Evolutionary conservation across 2,797 vertebrate genomes (phyloP).

Genomic region (Anas capensis): DNA sequence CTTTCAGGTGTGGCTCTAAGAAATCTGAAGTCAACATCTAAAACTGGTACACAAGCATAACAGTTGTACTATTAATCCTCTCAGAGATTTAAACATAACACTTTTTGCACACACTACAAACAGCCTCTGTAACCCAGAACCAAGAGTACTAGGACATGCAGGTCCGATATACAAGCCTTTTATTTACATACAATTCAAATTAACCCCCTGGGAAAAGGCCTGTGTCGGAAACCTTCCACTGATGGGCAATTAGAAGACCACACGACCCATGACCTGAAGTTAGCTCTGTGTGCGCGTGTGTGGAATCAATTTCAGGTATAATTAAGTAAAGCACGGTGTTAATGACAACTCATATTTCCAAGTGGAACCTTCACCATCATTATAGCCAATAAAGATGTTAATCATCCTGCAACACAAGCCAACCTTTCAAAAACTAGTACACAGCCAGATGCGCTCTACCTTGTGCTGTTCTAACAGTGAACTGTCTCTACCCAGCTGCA

Average conservation of each 20-base stretch:
- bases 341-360: conserved; percentile 22
- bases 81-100: not conserved
- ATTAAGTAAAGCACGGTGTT: conserved; percentile 48
- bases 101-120: not conserved
- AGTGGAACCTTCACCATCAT: conserved; percentile 62
- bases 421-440: conserved; percentile 34
- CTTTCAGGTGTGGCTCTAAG: not conserved
- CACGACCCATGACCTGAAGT: not conserved
- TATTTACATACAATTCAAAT: conserved; percentile 19
- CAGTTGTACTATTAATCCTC: not conserved
- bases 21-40: not conserved
- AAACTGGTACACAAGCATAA: not conserved
- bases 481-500: not conserved
- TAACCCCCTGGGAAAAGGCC: not conserved
- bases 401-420: conserved; percentile 20
- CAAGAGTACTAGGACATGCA: not conserved
- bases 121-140: not conserved
- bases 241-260: conserved; percentile 45
- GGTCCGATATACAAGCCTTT: not conserved
- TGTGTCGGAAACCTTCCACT: conserved; percentile 22
- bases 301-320: conserved; percentile 36
- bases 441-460: not conserved
- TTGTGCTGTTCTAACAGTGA: not conserved
- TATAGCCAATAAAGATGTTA: conserved; percentile 44
- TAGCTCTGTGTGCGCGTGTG: not conserved